These are phyloP conservation scores for Brachypteracias leptosomus DNA, from an alignment of 2,113 vertebrate genomes.

Conservation along the genomic window DNA sequence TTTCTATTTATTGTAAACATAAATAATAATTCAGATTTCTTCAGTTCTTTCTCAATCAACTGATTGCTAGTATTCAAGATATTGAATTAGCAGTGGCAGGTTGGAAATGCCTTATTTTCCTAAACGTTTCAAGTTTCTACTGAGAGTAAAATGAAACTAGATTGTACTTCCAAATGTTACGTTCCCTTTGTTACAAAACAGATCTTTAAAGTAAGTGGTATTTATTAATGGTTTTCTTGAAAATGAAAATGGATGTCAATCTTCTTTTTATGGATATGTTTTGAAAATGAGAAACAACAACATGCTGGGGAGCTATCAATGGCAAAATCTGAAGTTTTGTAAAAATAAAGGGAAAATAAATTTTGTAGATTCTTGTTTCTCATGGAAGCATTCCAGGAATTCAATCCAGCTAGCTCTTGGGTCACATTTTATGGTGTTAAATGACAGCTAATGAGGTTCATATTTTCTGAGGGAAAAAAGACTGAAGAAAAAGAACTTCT, in stretches of 20 bases:
- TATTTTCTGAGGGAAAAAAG: background rate
- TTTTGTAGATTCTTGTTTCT: background rate
- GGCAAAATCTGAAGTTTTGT: background rate
- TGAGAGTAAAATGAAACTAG: background rate
- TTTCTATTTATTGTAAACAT: background rate
- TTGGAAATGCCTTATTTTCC: background rate
- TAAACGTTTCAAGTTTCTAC: background rate
- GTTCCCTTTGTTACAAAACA: background rate
- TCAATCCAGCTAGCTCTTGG: background rate
- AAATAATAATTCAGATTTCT: background rate
- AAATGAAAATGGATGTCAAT: background rate
- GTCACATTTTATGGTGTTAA: background rate
- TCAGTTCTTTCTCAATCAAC: background rate
- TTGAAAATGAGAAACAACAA: background rate
- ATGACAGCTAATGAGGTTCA: background rate
- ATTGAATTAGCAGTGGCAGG: background rate
- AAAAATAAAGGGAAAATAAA: background rate
- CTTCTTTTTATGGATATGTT: background rate
- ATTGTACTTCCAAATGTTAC: background rate
- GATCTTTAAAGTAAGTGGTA: background rate
- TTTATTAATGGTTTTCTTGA: background rate
- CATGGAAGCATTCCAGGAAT: background rate
- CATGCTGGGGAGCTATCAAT: background rate
- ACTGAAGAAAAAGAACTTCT: background rate
- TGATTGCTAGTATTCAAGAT: background rate